Evolutionary conservation across 37 sponge, comb jelly and placozoan genomes (phyloP).

Genomic region (Cladorhizidae sp.): DNA sequence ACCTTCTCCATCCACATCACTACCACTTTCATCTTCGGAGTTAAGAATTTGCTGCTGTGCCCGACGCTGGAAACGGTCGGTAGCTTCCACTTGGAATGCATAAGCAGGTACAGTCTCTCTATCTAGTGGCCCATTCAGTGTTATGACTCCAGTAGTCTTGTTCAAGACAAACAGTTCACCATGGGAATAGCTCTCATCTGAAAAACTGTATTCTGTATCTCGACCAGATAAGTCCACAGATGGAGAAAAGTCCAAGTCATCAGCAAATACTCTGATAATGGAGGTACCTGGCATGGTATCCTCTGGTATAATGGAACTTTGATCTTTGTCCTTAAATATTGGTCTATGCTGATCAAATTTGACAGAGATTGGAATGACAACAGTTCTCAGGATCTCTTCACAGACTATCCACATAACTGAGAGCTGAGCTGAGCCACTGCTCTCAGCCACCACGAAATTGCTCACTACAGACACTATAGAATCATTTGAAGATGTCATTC

Average conservation of each 20-base stretch:
- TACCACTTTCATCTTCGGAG: not conserved
- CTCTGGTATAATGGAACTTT: conserved; percentile 29
- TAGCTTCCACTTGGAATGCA: conserved; percentile 33
- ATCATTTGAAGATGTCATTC: conserved; percentile 12
- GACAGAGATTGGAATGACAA: conserved; percentile 20
- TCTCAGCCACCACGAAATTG: conserved; percentile 19
- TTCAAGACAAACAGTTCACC: conserved; percentile 50
- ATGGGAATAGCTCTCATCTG: conserved; percentile 7
- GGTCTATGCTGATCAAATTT: conserved; percentile 34
- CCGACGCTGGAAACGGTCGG: conserved; percentile 39
- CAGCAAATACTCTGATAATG: conserved; percentile 35
- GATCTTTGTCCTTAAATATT: not conserved
- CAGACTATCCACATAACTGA: conserved; percentile 44
- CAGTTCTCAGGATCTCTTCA: not conserved
- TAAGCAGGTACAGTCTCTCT: conserved; percentile 35
- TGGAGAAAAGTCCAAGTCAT: conserved; percentile 29
- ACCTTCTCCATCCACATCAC: not conserved
- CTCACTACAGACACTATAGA: conserved; percentile 42
- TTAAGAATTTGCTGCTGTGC: not conserved
- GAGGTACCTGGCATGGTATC: conserved; percentile 4
- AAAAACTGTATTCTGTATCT: conserved; percentile 24
- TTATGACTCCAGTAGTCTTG: conserved; percentile 34
- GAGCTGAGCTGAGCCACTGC: conserved; percentile 10
- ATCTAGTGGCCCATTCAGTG: conserved; percentile 42
- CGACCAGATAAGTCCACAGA: not conserved